Base-by-base conservation (phyloP, 1,140 invertebrate species). In the Polyergus mexicanus region DNA sequence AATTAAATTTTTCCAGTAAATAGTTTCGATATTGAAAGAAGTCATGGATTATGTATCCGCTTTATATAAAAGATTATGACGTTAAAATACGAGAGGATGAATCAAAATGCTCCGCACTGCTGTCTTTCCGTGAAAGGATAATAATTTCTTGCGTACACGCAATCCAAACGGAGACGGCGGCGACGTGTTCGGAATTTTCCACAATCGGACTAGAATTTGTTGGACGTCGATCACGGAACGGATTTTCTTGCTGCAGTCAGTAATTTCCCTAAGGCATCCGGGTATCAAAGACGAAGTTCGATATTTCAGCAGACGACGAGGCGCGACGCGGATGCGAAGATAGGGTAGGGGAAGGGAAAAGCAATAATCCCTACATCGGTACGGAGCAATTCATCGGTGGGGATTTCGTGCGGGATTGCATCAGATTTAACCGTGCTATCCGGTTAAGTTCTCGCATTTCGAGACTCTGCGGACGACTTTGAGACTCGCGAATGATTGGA, bases 311-410 rank as follows among this genome's bases (percentile, higher is more conserved):
- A 72, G 78, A 72, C 51, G 78, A 83, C 78, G 47, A 51, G 47
- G 78, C 78, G 54, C 54, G 16, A 38, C 25, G 25, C 54, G 68
- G 54, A 83, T 83, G 68, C 78, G 71, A 74, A 74, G 78, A 25
- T 68, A 47, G 38, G 68, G 32, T 60, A n/a, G 78, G 68, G 13
- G 22, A 38, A 69, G 56, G 68, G 78, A 74, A 83, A 83, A 83
- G 78, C 78, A 83, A 83, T 83, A 83, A 83, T 83, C 78, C 78
- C 54, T 83, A 83, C 78, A 83, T 83, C 78, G 68, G 78, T 83
- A 74, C 68, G 78, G 78, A 74, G 78, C 78, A 83, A 83, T 83
- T 83, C 78, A 83, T 83, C 68, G 78, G 68, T 68, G 56, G 8
- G 54, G 78, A 74, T 72, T 83, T 83, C 54, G 78, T 74, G 68